A percentile compares a stretch with the other conserved stretches of the same genome.
These are phyloP conservation scores for Heliconius melpomene DNA, from an alignment of 1,140 invertebrate species.

Conservation along the genomic window DNA sequence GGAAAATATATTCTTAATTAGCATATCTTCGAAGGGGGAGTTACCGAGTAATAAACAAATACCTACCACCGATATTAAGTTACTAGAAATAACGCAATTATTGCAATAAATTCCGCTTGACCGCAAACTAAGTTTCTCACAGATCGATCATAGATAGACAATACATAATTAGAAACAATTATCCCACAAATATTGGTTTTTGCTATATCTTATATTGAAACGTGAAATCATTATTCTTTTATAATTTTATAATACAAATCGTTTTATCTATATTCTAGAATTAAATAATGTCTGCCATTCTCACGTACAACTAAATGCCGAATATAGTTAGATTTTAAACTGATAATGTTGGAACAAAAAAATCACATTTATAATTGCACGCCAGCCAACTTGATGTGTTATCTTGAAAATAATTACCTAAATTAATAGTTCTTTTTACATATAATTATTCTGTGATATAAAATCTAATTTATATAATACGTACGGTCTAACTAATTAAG, in stretches of 20 bases:
- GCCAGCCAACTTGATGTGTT: constrained; percentile 2
- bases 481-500: no score
- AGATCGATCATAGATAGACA: constrained; percentile 31
- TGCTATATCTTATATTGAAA: constrained; percentile 14
- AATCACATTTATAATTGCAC: constrained; percentile 14
- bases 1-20: neutral
- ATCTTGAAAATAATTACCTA: constrained; percentile 29
- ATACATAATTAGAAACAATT: constrained; percentile 28
- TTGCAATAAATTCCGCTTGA: constrained; percentile 30
- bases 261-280: constrained; percentile 20
- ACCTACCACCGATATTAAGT: neutral
- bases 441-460: neutral
- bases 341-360: constrained; percentile 23
- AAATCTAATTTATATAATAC: neutral
- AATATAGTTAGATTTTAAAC: constrained; percentile 20
- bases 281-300: neutral
- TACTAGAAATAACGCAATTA: constrained; percentile 27
- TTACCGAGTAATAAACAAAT: neutral
- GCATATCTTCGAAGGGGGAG: neutral
- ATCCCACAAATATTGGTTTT: constrained; percentile 35
- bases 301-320: constrained; percentile 24
- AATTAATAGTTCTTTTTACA: constrained; percentile 10
- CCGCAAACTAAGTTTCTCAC: constrained; percentile 36
- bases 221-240: constrained; percentile 20
- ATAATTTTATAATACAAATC: constrained; percentile 19